Base-by-base conservation (phyloP, 2,888 invertebrate genomes). In the Drosophila mercatorum region DNA sequence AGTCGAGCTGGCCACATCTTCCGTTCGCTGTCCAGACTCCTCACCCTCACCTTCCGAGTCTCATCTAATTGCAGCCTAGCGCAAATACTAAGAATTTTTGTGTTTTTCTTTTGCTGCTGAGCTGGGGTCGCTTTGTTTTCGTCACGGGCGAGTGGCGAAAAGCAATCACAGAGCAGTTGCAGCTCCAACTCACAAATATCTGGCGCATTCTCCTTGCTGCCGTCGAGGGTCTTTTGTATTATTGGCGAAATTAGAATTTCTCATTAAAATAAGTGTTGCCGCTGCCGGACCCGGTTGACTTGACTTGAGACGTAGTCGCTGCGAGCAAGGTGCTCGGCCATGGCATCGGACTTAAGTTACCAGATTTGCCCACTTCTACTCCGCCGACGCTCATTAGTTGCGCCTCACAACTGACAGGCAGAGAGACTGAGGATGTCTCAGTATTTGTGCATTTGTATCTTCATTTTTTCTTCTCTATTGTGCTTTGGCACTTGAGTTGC, bases 231-330 rank as follows among this genome's bases (percentile, higher is more conserved):
- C 81, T 76, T 83, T 89, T 88, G 86, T 88, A 69, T 80, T 78
- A 87, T 87, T 90, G 90, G 90, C 78, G 88, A 89, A 87, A 89
- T 87, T 87, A 88, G 90, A 87, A 87, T 88, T 87, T 87, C 87
- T 87, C 87, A 87, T 87, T 87, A 87, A 87, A 87, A 87, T 87
- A 87, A 87, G 87, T 87, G 87, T 87, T 88, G 57, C 55, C 86
- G 57, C 41, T 63, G 66, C 78, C 72, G 87, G 76, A 81, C 79
- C 70, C 87, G 83, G 67, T 89, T 89, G 89, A 89, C 89, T 89
- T 89, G 88, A 88, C 89, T 85, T 85, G 89, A 85, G 83, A 80
- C 84, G 28, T 7, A 78, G 70, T 69, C 66, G 52, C 60, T 58
- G 41, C 60, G 61, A 71, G 70, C 73, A 89, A 90, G 90, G 89